A percentile compares a stretch with the other conserved stretches of the same genome.
These are phyloP conservation scores for Lumbricus terrestris DNA, from an alignment of 2,888 invertebrate species.

Conservation along the genomic window DNA sequence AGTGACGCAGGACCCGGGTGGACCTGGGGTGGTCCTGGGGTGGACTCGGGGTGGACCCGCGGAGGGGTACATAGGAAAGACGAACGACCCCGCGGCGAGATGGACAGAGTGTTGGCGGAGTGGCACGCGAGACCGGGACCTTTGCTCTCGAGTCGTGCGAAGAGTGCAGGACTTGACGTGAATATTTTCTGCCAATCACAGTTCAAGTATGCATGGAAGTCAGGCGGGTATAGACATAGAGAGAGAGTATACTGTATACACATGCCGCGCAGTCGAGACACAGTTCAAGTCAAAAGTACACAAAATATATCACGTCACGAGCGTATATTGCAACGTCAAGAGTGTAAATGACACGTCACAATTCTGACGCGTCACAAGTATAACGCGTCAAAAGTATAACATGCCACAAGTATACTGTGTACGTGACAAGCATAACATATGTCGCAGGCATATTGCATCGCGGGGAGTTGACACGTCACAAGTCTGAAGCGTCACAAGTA, in stretches of 20 bases:
- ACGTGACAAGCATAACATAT: too few relatives aligned
- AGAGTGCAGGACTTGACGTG: neutral
- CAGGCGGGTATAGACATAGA: neutral
- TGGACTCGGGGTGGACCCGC: too few relatives aligned
- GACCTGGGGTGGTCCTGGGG: neutral
- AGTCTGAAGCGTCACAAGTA: neutral
- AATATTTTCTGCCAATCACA: neutral
- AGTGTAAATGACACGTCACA: too few relatives aligned
- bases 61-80: neutral
- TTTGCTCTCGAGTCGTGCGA: neutral
- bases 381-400: too few relatives aligned
- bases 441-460: too few relatives aligned
- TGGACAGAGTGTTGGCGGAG: neutral
- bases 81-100: neutral
- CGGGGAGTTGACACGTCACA: neutral
- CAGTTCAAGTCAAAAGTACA: too few relatives aligned
- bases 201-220: neutral
- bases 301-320: neutral
- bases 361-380: too few relatives aligned
- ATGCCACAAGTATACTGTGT: too few relatives aligned
- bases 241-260: too few relatives aligned
- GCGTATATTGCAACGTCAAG: too few relatives aligned
- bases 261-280: too few relatives aligned
- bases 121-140: neutral
- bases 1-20: neutral